A percentile compares a stretch with the other conserved stretches of the same genome.
These are phyloP conservation scores for Trachelus troglodyta DNA, from an alignment of 2,888 invertebrate genomes.

Conservation along the genomic window DNA sequence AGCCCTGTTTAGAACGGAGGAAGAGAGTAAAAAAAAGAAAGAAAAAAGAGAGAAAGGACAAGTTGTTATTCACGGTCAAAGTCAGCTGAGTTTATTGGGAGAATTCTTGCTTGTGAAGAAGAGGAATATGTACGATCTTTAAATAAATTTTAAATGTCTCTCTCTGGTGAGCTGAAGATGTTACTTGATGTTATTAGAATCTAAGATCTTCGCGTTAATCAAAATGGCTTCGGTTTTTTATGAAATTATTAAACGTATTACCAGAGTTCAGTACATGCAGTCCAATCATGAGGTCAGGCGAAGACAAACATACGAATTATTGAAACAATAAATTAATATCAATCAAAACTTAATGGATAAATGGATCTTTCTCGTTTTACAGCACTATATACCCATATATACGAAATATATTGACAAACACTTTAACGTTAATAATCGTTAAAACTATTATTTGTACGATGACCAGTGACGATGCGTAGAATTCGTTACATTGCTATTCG, in stretches of 20 bases:
- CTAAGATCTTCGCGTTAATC: background rate
- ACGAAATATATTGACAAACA: background rate
- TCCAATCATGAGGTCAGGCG: constrained; percentile 17
- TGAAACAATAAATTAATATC: constrained; percentile 14
- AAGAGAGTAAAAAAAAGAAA: constrained; percentile 29
- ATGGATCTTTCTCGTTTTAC: constrained; percentile 18
- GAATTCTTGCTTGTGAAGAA: background rate
- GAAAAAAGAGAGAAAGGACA: background rate
- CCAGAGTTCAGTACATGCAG: constrained; percentile 17
- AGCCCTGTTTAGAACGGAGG: constrained; percentile 71
- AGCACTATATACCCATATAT: constrained; percentile 41
- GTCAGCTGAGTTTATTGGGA: background rate
- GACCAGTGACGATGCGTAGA: constrained; percentile 22
- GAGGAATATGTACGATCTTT: constrained; percentile 22
- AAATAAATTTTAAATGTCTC: constrained; percentile 10
- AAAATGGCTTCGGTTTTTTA: background rate
- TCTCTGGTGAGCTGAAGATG: background rate
- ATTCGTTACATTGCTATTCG: constrained; percentile 46
- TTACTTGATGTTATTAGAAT: constrained; percentile 1
- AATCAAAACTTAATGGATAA: constrained; percentile 28
- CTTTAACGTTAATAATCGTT: background rate
- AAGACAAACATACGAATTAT: constrained; percentile 11
- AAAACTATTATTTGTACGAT: constrained; percentile 1
- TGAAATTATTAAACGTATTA: constrained; percentile 8
- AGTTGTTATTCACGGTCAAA: constrained; percentile 7